These are phyloP conservation scores for Rhinopomastus cyanomelas DNA, from an alignment of 2,113 vertebrate genomes.

Conservation along the genomic window DNA sequence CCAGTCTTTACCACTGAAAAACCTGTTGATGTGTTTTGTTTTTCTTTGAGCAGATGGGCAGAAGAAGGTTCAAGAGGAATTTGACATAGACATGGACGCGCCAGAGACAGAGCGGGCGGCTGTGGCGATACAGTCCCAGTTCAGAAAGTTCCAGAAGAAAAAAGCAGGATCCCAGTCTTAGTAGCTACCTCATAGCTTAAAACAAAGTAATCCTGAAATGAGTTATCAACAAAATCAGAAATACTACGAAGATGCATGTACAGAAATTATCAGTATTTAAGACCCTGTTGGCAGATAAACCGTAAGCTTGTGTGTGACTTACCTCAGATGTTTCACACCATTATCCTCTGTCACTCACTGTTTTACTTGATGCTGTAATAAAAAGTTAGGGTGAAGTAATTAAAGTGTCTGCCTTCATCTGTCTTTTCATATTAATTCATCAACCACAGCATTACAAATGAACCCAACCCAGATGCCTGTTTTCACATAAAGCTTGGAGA, in stretches of 20 bases:
- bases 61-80: slow-evolving; percentile 91
- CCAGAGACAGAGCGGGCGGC: slow-evolving; percentile 83
- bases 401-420: slow-evolving; percentile 61
- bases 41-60: slow-evolving; percentile 81
- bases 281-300: slow-evolving; percentile 43
- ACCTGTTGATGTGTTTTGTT: background rate
- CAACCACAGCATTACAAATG: background rate
- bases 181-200: slow-evolving; percentile 53
- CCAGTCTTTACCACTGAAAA: background rate
- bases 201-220: slow-evolving; percentile 48
- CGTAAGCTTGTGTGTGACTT: slow-evolving; percentile 43
- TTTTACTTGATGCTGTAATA: slow-evolving; percentile 78
- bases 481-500: slow-evolving; percentile 11
- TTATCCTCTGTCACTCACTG: slow-evolving; percentile 65
- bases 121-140: slow-evolving; percentile 96
- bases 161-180: slow-evolving; percentile 86
- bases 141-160: slow-evolving; percentile 99
- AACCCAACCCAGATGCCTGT: background rate
- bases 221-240: slow-evolving; percentile 55
- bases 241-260: slow-evolving; percentile 75
- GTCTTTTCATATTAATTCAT: slow-evolving; percentile 22
- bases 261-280: slow-evolving; percentile 66
- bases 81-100: slow-evolving; percentile 94
- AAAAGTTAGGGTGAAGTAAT: slow-evolving; percentile 73
- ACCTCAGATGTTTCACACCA: slow-evolving; percentile 40